A percentile compares a stretch with the other conserved stretches of the same genome.
Evolutionary conservation across 2,888 invertebrate genomes (phyloP).

Genomic region (Ichneumoninae sp.): DNA sequence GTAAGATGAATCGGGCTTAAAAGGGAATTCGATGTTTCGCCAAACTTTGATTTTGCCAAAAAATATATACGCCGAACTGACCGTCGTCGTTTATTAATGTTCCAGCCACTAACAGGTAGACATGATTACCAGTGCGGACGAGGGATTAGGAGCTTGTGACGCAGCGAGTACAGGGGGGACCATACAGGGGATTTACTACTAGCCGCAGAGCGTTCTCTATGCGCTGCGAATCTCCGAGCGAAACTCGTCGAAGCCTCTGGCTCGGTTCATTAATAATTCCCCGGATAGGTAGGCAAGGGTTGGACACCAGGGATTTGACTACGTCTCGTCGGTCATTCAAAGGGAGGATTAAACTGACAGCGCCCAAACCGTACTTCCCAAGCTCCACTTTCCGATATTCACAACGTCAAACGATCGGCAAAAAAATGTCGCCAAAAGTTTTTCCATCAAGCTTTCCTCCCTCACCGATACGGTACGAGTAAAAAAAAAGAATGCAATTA

Average conservation of each 20-base stretch:
- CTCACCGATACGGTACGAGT: no score
- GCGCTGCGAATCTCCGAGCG: background rate
- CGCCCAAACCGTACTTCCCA: background rate
- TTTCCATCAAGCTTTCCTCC: background rate
- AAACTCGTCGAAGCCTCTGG: constrained; percentile 3
- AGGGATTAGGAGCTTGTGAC: constrained; percentile 3
- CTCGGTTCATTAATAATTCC: constrained; percentile 11
- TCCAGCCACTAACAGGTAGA: background rate
- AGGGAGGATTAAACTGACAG: background rate
- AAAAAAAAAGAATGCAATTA: background rate
- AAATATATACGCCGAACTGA: background rate
- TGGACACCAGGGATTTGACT: background rate
- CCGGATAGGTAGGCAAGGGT: background rate
- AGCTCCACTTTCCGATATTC: background rate
- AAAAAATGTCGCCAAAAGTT: background rate
- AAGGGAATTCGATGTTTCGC: background rate
- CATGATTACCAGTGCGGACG: background rate
- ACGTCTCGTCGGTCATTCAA: background rate
- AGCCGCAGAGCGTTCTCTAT: background rate
- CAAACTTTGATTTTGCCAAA: background rate
- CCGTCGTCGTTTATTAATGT: background rate
- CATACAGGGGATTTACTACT: constrained; percentile 22
- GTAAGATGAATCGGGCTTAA: background rate
- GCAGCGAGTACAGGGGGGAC: constrained; percentile 13
- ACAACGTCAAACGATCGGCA: background rate